Evolutionary conservation across 2,113 vertebrate genomes (phyloP).

Genomic region (Gavialis gangeticus): DNA sequence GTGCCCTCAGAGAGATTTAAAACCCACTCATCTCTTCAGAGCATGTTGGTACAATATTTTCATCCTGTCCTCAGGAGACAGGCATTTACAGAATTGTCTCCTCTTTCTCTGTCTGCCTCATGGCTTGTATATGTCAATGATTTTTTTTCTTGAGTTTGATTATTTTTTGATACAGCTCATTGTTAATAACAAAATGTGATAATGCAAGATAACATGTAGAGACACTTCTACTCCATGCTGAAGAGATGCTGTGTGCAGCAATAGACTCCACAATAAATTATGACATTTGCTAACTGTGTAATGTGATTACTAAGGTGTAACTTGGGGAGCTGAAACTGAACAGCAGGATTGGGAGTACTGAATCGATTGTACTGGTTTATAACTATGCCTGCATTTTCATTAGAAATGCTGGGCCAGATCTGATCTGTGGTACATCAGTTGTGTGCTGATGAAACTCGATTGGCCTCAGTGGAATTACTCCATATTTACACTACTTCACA

Average conservation of each 20-base stretch:
- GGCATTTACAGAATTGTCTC: slow-evolving; percentile 44
- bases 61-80: slow-evolving; percentile 21
- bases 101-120: slow-evolving; percentile 3
- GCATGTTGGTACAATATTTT: background rate
- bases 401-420: background rate
- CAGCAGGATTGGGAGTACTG: background rate
- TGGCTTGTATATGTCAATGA: slow-evolving; percentile 35
- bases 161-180: background rate
- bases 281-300: background rate
- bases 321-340: background rate
- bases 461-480: background rate
- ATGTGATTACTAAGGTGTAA: background rate
- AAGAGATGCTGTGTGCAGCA: background rate
- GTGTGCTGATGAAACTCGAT: background rate
- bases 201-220: background rate
- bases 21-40: slow-evolving; percentile 55
- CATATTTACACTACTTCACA: fast-evolving
- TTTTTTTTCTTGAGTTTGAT: slow-evolving; percentile 30
- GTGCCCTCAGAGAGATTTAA: background rate
- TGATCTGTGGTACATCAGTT: background rate
- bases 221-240: background rate
- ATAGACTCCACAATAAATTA: background rate
- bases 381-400: background rate
- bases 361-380: background rate
- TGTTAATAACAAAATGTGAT: slow-evolving; percentile 31